These are phyloP conservation scores for Hemichromis elongatus DNA, from an alignment of 2,113 vertebrate species.

Conservation along the genomic window DNA sequence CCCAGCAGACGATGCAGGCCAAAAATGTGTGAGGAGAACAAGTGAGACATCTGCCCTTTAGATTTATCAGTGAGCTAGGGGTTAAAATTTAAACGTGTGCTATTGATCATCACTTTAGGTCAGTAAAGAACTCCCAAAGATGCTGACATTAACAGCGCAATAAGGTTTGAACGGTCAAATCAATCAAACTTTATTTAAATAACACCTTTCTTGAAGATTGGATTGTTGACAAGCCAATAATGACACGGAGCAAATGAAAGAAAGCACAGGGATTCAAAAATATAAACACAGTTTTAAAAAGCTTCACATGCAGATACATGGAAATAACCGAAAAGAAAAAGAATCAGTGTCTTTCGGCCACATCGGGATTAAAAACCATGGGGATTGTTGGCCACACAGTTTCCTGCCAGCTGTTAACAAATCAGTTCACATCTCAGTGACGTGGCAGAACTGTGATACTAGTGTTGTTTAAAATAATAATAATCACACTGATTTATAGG, in stretches of 20 bases:
- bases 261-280: background rate
- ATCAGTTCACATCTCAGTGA: background rate
- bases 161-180: background rate
- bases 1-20: background rate
- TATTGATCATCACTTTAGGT: background rate
- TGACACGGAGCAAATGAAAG: background rate
- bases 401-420: background rate
- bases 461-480: background rate
- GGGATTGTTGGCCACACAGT: rapidly evolving
- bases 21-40: background rate
- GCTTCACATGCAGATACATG: background rate
- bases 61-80: background rate
- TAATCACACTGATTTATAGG: background rate
- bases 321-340: background rate
- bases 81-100: background rate
- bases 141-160: background rate
- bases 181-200: background rate
- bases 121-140: background rate
- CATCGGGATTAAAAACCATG: rapidly evolving
- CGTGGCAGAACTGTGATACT: background rate
- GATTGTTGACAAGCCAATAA: background rate
- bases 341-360: background rate
- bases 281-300: background rate
- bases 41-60: background rate
- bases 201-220: background rate